Conservation (phyloP, 2,113 vertebrate genomes). For the Pitta sordida region DNA sequence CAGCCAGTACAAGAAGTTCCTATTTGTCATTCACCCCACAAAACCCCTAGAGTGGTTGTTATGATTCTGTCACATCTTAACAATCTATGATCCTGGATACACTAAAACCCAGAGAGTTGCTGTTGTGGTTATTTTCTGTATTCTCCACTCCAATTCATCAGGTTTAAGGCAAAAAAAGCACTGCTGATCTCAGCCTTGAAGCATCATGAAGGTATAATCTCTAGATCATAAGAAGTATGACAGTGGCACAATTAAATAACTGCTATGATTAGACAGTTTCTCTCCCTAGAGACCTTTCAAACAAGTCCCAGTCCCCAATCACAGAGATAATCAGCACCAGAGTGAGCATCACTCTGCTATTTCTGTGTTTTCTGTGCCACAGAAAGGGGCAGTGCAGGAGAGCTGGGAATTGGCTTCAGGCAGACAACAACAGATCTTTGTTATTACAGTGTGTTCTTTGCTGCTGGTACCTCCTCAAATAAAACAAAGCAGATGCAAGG, state of each 20-base stretch:
- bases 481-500: neutral
- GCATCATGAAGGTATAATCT: neutral
- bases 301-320: neutral
- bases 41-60: neutral
- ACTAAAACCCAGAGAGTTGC: neutral
- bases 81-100: neutral
- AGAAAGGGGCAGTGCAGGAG: neutral
- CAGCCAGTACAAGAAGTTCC: neutral
- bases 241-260: neutral
- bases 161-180: neutral
- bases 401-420: neutral
- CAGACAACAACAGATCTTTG: neutral
- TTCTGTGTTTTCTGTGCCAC: neutral
- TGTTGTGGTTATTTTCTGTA: neutral
- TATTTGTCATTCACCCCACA: neutral
- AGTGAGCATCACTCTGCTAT: neutral
- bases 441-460: neutral
- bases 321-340: neutral
- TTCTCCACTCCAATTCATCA: neutral
- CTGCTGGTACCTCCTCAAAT: slow-evolving; percentile 13
- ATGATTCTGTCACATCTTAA: too few relatives aligned
- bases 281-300: neutral
- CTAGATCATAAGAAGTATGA: neutral
- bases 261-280: neutral
- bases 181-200: neutral